A percentile compares a stretch with the other conserved stretches of the same genome.
Conservation (phyloP, 2,797 vertebrate species). For the Phataginus tricuspis region DNA sequence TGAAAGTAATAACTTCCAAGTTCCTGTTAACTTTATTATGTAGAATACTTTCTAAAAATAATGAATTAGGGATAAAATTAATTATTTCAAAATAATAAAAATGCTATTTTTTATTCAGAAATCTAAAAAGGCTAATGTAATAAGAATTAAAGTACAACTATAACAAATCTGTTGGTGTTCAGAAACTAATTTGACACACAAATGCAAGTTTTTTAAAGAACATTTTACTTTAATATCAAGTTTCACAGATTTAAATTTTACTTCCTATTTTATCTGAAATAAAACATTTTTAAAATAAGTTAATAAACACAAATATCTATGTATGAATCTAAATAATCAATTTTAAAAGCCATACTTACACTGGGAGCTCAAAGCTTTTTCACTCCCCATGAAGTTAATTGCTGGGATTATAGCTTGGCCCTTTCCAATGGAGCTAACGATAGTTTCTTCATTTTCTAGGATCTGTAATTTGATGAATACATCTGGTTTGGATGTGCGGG, state of each 20-base stretch:
- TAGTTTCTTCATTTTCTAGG: conserved; percentile 89
- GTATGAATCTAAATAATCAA: conserved; percentile 22
- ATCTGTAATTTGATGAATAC: conserved; percentile 90
- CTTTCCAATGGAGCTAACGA: conserved; percentile 86
- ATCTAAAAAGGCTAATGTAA: background rate
- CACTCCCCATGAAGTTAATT: conserved; percentile 88
- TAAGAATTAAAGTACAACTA: background rate
- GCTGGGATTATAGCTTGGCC: conserved; percentile 91
- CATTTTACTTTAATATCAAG: background rate
- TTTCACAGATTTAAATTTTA: background rate
- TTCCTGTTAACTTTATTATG: background rate
- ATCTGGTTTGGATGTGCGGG: conserved; percentile 91
- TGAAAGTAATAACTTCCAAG: background rate
- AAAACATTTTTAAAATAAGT: background rate
- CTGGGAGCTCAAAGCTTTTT: conserved; percentile 70
- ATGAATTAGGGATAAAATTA: background rate
- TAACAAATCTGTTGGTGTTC: background rate
- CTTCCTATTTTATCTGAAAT: background rate
- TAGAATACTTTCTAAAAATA: background rate
- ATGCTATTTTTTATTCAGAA: background rate
- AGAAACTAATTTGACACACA: background rate
- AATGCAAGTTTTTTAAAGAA: background rate
- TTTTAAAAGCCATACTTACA: conserved; percentile 81
- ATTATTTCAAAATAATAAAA: background rate
- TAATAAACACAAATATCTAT: background rate